Percentiles rank a stretch among this genome's conserved stretches.
These are phyloP conservation scores for Rapana venosa DNA, from an alignment of 2,888 invertebrate species.

Conservation along the genomic window DNA sequence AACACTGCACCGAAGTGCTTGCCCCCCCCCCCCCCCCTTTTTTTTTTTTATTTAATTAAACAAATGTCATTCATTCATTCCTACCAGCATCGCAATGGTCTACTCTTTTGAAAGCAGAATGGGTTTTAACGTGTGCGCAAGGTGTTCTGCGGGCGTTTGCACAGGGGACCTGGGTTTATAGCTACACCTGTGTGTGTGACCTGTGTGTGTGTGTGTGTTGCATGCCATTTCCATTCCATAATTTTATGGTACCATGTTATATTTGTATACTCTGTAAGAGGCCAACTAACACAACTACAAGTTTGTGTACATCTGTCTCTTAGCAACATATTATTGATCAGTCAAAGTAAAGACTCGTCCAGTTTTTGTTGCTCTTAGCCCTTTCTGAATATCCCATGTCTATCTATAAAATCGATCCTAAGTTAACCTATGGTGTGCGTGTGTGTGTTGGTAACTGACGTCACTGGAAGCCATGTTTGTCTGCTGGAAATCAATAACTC, in stretches of 20 bases:
- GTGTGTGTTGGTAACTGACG: conserved; percentile 43
- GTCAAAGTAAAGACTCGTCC: neutral
- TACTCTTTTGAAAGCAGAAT: too few relatives aligned
- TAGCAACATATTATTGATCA: conserved; percentile 38
- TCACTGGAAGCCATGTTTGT: conserved; percentile 44
- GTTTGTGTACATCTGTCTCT: conserved; percentile 5
- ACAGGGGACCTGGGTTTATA: too few relatives aligned
- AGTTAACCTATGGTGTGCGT: neutral
- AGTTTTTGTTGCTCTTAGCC: too few relatives aligned
- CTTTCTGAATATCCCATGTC: neutral
- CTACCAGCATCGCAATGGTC: too few relatives aligned
- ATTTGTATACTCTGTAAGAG: neutral
- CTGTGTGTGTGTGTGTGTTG: neutral
- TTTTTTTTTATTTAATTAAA: too few relatives aligned
- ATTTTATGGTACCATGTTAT: neutral
- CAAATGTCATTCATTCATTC: too few relatives aligned
- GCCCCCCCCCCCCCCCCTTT: too few relatives aligned
- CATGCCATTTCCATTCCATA: neutral
- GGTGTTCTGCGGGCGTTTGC: too few relatives aligned
- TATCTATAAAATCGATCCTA: conserved; percentile 32
- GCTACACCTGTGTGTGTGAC: too few relatives aligned
- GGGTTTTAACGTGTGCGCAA: too few relatives aligned
- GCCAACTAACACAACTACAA: conserved; percentile 40
- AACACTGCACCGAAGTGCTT: too few relatives aligned
- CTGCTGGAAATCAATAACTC: conserved; percentile 38